A percentile compares a stretch with the other conserved stretches of the same genome.
These are phyloP conservation scores for Ptilodon capucinus DNA, from an alignment of 2,888 invertebrate genomes.

Conservation along the genomic window DNA sequence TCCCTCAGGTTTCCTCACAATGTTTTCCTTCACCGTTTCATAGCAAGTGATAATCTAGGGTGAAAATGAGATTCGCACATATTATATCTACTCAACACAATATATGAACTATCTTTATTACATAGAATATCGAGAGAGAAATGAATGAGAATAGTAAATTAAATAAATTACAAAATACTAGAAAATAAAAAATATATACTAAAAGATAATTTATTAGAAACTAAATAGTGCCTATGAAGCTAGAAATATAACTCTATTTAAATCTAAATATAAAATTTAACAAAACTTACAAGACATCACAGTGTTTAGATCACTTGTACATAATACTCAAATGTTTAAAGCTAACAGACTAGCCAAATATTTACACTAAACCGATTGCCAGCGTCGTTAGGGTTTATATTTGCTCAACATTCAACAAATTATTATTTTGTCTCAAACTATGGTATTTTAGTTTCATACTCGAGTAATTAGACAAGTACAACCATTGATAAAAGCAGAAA, in stretches of 20 bases:
- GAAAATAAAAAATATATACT: background rate
- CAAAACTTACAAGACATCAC: background rate
- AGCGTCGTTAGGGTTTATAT: background rate
- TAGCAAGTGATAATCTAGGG: too few species aligned
- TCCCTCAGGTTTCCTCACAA: too few species aligned
- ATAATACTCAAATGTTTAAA: background rate
- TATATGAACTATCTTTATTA: too few species aligned
- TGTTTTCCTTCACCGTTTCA: too few species aligned
- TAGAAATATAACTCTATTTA: background rate
- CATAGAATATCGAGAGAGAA: background rate
- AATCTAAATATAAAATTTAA: background rate
- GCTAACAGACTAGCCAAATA: background rate
- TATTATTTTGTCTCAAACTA: too few species aligned
- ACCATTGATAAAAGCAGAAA: too few species aligned
- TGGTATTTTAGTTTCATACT: too few species aligned
- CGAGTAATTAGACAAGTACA: too few species aligned
- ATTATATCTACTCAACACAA: too few species aligned
- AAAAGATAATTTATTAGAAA: slow-evolving; percentile 19
- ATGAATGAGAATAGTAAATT: slow-evolving; percentile 5
- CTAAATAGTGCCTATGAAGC: slow-evolving; percentile 37
- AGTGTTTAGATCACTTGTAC: background rate
- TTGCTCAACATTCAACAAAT: background rate
- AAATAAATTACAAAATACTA: slow-evolving; percentile 12
- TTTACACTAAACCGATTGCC: background rate
- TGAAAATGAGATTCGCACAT: too few species aligned